phyloP scores from a whole-genome alignment of 2,888 invertebrate species.

The Brachypterus glaber region DNA sequence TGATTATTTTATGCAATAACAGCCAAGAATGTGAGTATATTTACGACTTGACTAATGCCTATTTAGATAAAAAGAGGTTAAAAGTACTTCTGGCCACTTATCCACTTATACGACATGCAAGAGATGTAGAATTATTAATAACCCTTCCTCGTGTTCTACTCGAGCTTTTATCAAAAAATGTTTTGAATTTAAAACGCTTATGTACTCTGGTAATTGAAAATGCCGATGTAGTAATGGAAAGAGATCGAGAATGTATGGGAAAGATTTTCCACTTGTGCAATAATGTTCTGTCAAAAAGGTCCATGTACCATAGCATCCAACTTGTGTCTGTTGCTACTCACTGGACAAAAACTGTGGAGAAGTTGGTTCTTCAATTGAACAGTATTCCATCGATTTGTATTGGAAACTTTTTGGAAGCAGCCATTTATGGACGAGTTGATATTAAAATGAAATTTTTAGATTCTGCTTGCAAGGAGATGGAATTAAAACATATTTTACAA shows the following conservation, averaged over 20 bases:
- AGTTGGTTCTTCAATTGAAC: slow-evolving; percentile 46
- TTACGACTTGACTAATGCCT: slow-evolving; percentile 39
- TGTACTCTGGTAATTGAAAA: slow-evolving; percentile 63
- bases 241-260: slow-evolving; percentile 44
- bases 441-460: slow-evolving; percentile 40
- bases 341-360: slow-evolving; percentile 54
- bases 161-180: slow-evolving; percentile 41
- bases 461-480: slow-evolving; percentile 28
- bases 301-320: slow-evolving; percentile 46
- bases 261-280: slow-evolving; percentile 41
- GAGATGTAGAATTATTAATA: no score
- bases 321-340: slow-evolving; percentile 50
- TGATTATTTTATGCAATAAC: slow-evolving; percentile 57
- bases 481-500: slow-evolving; percentile 44
- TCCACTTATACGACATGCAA: slow-evolving; percentile 23
- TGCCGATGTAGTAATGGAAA: slow-evolving; percentile 52
- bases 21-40: slow-evolving; percentile 47
- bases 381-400: slow-evolving; percentile 56
- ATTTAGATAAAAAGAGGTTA: slow-evolving; percentile 35
- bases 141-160: slow-evolving; percentile 53
- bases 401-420: slow-evolving; percentile 63
- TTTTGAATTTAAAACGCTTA: slow-evolving; percentile 52
- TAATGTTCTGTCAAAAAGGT: slow-evolving; percentile 40
- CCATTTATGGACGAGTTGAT: slow-evolving; percentile 55
- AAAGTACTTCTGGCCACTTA: slow-evolving; percentile 43